Percentiles rank a stretch among this genome's conserved stretches.
These are phyloP conservation scores for Drosophila sulfurigaster DNA, from an alignment of 1,140 invertebrate species.

Conservation along the genomic window DNA sequence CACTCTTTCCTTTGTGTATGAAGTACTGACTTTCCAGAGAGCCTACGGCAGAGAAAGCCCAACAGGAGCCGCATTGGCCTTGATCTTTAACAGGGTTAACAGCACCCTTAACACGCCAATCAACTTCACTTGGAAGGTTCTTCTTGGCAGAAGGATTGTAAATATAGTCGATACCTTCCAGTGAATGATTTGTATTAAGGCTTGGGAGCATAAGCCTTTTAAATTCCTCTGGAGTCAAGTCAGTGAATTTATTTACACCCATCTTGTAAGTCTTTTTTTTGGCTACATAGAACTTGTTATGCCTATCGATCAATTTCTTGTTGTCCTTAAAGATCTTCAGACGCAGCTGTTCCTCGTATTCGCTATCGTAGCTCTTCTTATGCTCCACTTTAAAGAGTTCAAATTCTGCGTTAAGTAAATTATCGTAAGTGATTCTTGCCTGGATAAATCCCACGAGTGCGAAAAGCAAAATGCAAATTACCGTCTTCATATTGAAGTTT, in stretches of 20 bases:
- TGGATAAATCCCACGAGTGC: not conserved
- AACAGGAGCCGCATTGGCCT: constrained; percentile 6
- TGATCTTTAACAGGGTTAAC: constrained; percentile 3
- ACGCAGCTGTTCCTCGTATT: not conserved
- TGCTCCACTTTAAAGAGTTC: not conserved
- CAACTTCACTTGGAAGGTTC: not conserved
- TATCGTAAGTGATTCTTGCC: not conserved
- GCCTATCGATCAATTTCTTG: not conserved
- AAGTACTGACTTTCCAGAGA: constrained; percentile 5
- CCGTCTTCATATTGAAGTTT: constrained; percentile 5
- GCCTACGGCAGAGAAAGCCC: constrained; percentile 2
- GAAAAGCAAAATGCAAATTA: not conserved
- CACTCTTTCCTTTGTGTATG: not conserved
- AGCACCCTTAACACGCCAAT: not conserved
- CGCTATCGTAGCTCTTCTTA: not conserved
- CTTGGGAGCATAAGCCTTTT: not conserved
- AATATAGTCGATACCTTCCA: not conserved
- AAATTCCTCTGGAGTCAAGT: constrained; percentile 6
- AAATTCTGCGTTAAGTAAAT: not conserved
- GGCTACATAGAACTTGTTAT: not conserved
- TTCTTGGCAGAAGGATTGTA: not conserved
- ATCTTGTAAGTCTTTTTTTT: constrained; percentile 3
- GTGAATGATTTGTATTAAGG: not conserved
- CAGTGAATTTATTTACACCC: constrained; percentile 19
- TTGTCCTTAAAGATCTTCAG: not conserved